Evolutionary conservation across 2,888 invertebrate species (phyloP), one percentile per base, ranked within the genome.

Genomic region (Noctua janthe): DNA sequence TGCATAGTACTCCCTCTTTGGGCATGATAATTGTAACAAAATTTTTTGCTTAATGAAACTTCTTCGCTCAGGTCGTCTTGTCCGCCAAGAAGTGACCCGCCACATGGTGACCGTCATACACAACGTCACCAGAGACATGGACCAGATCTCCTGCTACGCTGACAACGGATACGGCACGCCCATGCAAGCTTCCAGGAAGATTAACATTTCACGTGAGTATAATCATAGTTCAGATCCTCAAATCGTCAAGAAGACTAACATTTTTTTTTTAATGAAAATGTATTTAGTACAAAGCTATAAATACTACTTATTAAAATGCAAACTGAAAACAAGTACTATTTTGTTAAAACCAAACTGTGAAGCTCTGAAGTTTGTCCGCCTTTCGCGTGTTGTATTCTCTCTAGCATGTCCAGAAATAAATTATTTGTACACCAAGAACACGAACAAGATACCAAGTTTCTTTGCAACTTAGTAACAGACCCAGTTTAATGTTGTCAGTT

Each of bases 121-220:
- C 93, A 99, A 99, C 93, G 98, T 99, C 20, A 98, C 98, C 0
- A 97, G 98, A 3, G 98, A 98, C 93, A 98, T 98, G 98, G 98
- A 98, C 92, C 98, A 98, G 93, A 98, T 99, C 84, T 98, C 98
- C 0, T 99, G 99, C 94, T 98, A 98, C 94, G 99, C 98, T 0
- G 98, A 99, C 95, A 99, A 99, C 92, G 99, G 98, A 2, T 98
- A 98, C 91, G 99, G 99, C 0, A 98, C 98, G 0, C 98, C 99
- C 3, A 98, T 98, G 98, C 98, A 99, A 94, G 98, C 98, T 0
- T 98, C 98, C 0, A 97, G 98, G 87, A 98, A 98, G 93, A 98
- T 99, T 81, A 98, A 98, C 81, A 98, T 99, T 76, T 98, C 98
- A 91, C 98, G 98, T 99, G 95, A 98, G 98, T 93, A 13, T 1